Evolutionary conservation across 2,888 invertebrate genomes (phyloP), one percentile per base, ranked within the genome.

Genomic region (Ommatoiulus sabulosus): DNA sequence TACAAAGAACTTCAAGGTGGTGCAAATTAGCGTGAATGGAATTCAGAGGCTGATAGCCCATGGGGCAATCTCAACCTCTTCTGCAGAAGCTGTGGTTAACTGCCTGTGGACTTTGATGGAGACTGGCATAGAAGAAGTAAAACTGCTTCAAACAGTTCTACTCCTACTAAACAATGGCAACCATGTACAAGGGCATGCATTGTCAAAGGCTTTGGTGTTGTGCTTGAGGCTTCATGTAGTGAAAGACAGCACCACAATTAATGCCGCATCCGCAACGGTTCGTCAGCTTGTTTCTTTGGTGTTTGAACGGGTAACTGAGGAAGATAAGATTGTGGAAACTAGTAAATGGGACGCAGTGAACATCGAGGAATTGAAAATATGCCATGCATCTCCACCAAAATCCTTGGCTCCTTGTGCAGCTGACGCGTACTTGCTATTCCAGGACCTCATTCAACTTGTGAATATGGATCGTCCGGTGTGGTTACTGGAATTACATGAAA

Each of bases 231-330:
- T 99, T 91, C 98, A 99, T 92, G 97, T 97, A 91, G 96, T 97
- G 8, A 97, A 97, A 93, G 99, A 99, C 93, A 95, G 96, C 2
- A 98, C 98, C 89, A 98, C 98, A 84, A 97, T 97, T 87, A 99
- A 99, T 93, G 98, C 99, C 15, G 99, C 99, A 8, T 98, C 99
- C 1, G 99, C 99, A 52, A 99, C 99, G 0, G 98, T 99, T 44
- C 94, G 99, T 43, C 99, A 99, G 92, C 94, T 99, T 46, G 98
- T 99, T 43, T 97, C 97, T 43, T 94, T 98, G 89, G 97, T 97
- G 3, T 97, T 97, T 93, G 98, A 98, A 92, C 94, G 97, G 87
- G 97, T 97, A 3, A 94, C 96, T 15, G 94, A 95, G 0, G 96
- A 96, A 92, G 95, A 96, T 84, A 90, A 90, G 57, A 44, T 52